Base-by-base conservation (phyloP, 2,797 vertebrate genomes). In the Euthynnus affinis region DNA sequence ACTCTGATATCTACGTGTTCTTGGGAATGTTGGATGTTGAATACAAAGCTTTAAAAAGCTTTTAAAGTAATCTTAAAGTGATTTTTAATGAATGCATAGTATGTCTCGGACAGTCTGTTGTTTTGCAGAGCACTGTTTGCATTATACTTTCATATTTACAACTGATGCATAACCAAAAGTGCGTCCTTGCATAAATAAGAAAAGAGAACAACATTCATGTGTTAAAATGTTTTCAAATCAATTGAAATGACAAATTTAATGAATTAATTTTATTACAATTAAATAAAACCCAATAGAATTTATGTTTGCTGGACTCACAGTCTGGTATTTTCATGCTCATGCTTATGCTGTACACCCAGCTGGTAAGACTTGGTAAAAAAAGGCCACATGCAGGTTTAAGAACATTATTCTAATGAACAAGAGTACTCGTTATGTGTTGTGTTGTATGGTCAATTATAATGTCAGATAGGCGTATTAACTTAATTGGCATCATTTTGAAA, bases 371-470 rank as follows among this genome's bases (percentile, higher is more conserved):
- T 84, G 57, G 72, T 87, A 90, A 94, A 93, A 90, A 94, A 93
- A 29, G 27, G 90, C 93, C 93, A 94, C 93, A 94, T 94, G 93
- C 92, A 93, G 83, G 85, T 91, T 90, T 90, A 52, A 80, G 61
- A 89, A 86, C 76, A 82, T 80, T 71, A 72, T 69, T 84, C 68
- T 59, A 78, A 84, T 68, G 60, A 82, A 82, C 64, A 74, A 76
- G 70, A 80, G 66, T 78, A 80, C 46, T 25, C 46, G 58, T 59
- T 49, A 51, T 56, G 62, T 66, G 71, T 83, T 75, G 51, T 68
- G 58, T 83, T 37, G 49, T 55, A 81, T 62, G 82, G 53, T 85
- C 75, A 81, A 70, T 66, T 51, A 53, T 83, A 48, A 76, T 81
- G 77, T 80, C 60, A 70, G 66, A 84, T 80, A 81, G 74, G 64